These are phyloP conservation scores for Branchinecta sandiegonensis DNA, from an alignment of 2,888 invertebrate species.

Conservation along the genomic window DNA sequence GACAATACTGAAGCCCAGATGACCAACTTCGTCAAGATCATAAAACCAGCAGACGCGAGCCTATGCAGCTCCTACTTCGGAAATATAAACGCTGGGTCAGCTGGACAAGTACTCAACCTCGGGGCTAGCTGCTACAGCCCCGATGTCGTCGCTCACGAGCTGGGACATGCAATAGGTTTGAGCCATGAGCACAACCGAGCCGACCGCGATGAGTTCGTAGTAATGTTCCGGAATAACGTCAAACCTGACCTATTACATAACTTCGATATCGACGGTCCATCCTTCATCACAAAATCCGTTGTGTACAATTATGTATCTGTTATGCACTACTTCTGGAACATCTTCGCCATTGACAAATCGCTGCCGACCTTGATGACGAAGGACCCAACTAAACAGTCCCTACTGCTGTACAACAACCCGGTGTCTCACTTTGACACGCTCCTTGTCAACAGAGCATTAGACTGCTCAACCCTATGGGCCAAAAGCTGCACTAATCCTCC, in stretches of 20 bases:
- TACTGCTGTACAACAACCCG: not conserved
- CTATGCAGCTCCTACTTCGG: not conserved
- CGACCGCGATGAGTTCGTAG: not conserved
- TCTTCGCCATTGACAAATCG: not conserved
- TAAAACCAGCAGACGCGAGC: not conserved
- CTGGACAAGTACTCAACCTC: not conserved
- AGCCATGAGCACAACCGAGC: conserved; percentile 8
- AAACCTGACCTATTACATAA: not conserved
- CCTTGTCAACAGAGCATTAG: not conserved
- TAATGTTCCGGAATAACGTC: not conserved
- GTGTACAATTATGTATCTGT: not conserved
- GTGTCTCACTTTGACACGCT: conserved; percentile 7
- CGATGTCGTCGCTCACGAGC: not conserved
- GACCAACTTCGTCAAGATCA: conserved; percentile 9
- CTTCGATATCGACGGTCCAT: not conserved
- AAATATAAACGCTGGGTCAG: not conserved
- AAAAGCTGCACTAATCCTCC: not conserved
- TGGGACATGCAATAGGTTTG: conserved; percentile 5
- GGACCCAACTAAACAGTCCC: conserved; percentile 4
- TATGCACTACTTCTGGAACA: not conserved
- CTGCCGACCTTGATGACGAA: not conserved
- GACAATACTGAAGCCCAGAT: conserved; percentile 8
- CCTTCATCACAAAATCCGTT: not conserved
- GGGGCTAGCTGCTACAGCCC: not conserved
- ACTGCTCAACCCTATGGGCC: not conserved